Evolutionary conservation across 2,113 vertebrate species (phyloP), one percentile per base, ranked within the genome.

Genomic region (Mirza zaza): DNA sequence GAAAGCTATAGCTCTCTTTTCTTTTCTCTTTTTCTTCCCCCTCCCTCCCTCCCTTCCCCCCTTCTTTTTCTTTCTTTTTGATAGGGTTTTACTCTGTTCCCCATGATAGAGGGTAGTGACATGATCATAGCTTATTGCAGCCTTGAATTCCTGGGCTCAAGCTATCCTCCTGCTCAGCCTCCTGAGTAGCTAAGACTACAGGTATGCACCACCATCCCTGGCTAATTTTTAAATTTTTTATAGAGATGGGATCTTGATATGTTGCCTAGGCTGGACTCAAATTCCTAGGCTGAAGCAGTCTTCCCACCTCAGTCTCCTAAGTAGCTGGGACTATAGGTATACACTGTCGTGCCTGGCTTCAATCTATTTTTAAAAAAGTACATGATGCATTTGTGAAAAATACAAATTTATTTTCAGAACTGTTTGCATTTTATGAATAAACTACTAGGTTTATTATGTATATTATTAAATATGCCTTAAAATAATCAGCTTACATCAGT

Each of bases 351-450:
- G 10, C 29, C 63, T 65, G 63, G 12, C 63, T 65, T 65, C 29
- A 32, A 11, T 65, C 27, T 65, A 32, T 65, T 65, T 65, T 65
- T 65, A 59, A 57, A 76, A 94, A 63, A 80, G 61, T 32, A 93
- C 32, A 76, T 9, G 39, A 27, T n/a, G 6, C 18, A 50, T 71
- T 91, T 87, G 39, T 82, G 39, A 71, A 73, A 87, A 92, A 48
- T 52, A 87, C 9, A 87, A 32, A 75, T 42, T 70, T 73, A 70
- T 86, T 89, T 91, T 82, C 34, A 82, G 73, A 68, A 87, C 55
- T 88, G 32, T 20, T 3, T 86, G 55, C 39, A 90, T 67, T 96
- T 76, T 91, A 81, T 67, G 68, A 93, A 87, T 75, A 87, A 94
- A n/a, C 45, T 32, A 59, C 39, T 63, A 57, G 11, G 4, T 48